A percentile compares a stretch with the other conserved stretches of the same genome.
Conservation (phyloP, 1,140 invertebrate species). For the Drosophila ercepeae region DNA sequence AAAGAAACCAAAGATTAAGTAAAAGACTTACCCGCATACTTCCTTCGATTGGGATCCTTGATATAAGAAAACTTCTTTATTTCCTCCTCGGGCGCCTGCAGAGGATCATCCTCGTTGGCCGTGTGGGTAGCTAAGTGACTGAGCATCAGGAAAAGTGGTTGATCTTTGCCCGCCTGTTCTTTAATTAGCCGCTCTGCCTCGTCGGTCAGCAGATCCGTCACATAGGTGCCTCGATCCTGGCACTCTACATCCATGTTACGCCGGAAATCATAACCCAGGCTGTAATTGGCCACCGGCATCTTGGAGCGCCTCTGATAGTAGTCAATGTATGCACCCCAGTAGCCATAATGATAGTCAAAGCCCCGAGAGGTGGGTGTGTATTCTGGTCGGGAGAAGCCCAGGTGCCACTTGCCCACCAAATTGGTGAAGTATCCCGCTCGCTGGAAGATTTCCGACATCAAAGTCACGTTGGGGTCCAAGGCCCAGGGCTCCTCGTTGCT, state of each 20-base stretch:
- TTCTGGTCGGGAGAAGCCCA: slow-evolving; percentile 89
- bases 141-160: slow-evolving; percentile 91
- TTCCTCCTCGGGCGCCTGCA: slow-evolving; percentile 92
- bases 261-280: slow-evolving; percentile 89
- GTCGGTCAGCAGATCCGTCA: slow-evolving; percentile 91
- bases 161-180: slow-evolving; percentile 85
- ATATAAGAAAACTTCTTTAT: slow-evolving; percentile 91
- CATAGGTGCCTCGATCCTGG: slow-evolving; percentile 87
- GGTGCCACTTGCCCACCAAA: slow-evolving; percentile 96
- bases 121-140: slow-evolving; percentile 92
- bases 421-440: slow-evolving; percentile 91
- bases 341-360: slow-evolving; percentile 94
- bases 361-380: slow-evolving; percentile 92
- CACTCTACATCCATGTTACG: slow-evolving; percentile 87
- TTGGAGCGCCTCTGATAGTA: slow-evolving; percentile 90
- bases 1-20: not conserved
- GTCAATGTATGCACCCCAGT: slow-evolving; percentile 92
- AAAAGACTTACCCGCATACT: slow-evolving; percentile 89
- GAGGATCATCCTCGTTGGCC: slow-evolving; percentile 87
- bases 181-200: slow-evolving; percentile 89
- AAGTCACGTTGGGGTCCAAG: slow-evolving; percentile 88
- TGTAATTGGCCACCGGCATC: slow-evolving; percentile 84
- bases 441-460: slow-evolving; percentile 91
- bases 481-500: slow-evolving; percentile 89
- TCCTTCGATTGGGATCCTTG: slow-evolving; percentile 88